These are phyloP conservation scores for Paradoxurus hermaphroditus DNA, from an alignment of 2,113 vertebrate species.

Conservation along the genomic window DNA sequence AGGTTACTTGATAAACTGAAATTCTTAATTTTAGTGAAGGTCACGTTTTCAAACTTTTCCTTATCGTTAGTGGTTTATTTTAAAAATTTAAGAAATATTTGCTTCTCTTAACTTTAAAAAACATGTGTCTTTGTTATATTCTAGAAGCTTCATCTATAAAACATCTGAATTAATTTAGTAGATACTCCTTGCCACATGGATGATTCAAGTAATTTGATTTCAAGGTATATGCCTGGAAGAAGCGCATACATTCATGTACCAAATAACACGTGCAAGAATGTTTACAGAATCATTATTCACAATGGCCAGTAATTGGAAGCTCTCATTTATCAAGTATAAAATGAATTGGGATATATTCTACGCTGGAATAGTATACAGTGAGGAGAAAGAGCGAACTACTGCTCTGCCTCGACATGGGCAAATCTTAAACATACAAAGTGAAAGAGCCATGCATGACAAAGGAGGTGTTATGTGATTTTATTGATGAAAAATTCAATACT, in stretches of 20 bases:
- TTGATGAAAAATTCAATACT: not conserved
- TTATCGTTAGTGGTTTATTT: not conserved
- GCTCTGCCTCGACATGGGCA: not conserved
- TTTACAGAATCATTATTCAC: not conserved
- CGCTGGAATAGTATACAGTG: not conserved
- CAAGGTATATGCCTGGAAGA: not conserved
- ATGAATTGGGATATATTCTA: not conserved
- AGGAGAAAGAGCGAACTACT: not conserved
- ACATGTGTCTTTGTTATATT: not conserved
- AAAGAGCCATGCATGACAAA: not conserved
- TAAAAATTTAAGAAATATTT: not conserved
- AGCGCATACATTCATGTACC: not conserved
- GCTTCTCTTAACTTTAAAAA: not conserved
- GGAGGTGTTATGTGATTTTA: not conserved
- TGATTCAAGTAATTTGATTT: not conserved
- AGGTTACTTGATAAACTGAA: slow-evolving; percentile 33
- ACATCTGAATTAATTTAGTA: not conserved
- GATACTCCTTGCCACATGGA: not conserved
- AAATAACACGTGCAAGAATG: not conserved
- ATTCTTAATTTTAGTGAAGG: slow-evolving; percentile 19
- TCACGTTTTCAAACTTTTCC: not conserved
- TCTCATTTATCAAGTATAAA: not conserved
- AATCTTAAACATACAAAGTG: not conserved
- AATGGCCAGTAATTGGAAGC: not conserved
- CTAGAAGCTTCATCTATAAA: not conserved